Evolutionary conservation across 2,797 vertebrate species (phyloP).

Genomic region (Cirrhinus molitorella): DNA sequence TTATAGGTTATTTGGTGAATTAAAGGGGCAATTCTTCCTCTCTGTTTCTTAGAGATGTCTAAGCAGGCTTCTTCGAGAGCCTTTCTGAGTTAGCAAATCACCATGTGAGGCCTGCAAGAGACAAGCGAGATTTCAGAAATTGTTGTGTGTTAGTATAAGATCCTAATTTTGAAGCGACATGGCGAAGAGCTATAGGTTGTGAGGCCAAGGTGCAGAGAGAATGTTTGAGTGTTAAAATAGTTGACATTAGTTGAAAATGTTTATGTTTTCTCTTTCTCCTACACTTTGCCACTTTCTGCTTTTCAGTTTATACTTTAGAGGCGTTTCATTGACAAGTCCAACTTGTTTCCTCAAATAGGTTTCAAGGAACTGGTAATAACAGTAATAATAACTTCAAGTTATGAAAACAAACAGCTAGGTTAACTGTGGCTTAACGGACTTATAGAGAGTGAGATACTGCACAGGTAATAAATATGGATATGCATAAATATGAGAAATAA

Average conservation of each 20-base stretch:
- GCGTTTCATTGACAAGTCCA: neutral
- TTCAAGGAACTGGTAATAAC: neutral
- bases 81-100: conserved; percentile 30
- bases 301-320: neutral
- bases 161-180: conserved; percentile 46
- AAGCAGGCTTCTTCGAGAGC: conserved; percentile 40
- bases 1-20: conserved; percentile 41
- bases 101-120: conserved; percentile 30
- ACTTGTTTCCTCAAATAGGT: neutral
- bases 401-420: too few relatives aligned
- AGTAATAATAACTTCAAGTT: too few relatives aligned
- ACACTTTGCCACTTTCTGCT: neutral
- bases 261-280: conserved; percentile 32
- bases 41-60: conserved; percentile 30
- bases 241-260: conserved; percentile 47
- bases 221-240: conserved; percentile 54
- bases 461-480: too few relatives aligned
- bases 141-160: conserved; percentile 57
- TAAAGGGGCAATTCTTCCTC: conserved; percentile 20
- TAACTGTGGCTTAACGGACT: too few relatives aligned
- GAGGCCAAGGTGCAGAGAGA: conserved; percentile 47
- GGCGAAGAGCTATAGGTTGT: conserved; percentile 49
- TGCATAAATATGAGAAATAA: neutral
- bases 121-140: conserved; percentile 45
- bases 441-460: too few relatives aligned